These are phyloP conservation scores for Halcyon leucocephala DNA, from an alignment of 2,797 vertebrate species.

Conservation along the genomic window DNA sequence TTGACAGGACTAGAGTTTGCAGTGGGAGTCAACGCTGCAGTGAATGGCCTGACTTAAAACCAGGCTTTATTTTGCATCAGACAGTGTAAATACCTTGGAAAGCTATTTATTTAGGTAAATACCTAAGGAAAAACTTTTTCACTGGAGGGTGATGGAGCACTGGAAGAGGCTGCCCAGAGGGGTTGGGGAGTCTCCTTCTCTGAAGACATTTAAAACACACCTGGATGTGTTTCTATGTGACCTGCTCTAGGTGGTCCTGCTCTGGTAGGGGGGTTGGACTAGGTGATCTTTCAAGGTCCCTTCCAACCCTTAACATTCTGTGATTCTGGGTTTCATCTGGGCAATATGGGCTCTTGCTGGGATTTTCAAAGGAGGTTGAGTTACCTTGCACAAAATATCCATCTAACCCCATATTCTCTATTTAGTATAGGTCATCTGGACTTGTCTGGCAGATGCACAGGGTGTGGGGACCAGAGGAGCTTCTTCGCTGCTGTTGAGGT, in stretches of 20 bases:
- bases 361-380: neutral
- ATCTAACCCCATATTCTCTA: rapidly evolving
- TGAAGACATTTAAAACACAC: too few relatives aligned
- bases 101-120: too few relatives aligned
- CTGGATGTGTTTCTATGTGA: too few relatives aligned
- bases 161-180: too few relatives aligned
- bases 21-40: neutral
- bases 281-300: too few relatives aligned
- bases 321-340: neutral
- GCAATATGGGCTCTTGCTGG: rapidly evolving
- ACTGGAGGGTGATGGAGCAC: too few relatives aligned
- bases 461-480: neutral
- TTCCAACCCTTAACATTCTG: too few relatives aligned
- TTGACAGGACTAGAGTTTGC: neutral
- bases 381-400: rapidly evolving
- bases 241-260: too few relatives aligned
- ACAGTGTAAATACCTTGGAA: too few relatives aligned
- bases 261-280: too few relatives aligned
- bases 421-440: neutral
- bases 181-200: too few relatives aligned
- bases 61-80: neutral
- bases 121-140: too few relatives aligned
- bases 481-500: rapidly evolving
- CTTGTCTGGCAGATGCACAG: neutral
- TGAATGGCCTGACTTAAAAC: neutral